Evolutionary conservation across 2,888 invertebrate genomes (phyloP).

Genomic region (Chrysolina oricalcia): DNA sequence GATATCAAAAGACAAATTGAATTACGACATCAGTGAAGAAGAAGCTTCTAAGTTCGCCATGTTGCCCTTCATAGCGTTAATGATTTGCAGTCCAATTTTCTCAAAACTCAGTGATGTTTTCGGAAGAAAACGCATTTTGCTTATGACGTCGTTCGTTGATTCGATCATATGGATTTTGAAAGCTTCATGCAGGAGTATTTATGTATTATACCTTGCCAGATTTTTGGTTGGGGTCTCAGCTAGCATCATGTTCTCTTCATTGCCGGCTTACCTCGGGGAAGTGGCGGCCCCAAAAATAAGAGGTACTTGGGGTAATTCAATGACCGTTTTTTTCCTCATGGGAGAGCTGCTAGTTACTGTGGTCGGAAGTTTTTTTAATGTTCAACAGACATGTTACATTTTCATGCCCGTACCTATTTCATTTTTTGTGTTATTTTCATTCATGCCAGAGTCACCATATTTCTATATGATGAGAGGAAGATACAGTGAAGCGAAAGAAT

Average conservation of each 20-base stretch:
- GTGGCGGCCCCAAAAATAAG: too few species aligned
- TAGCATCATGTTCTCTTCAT: too few species aligned
- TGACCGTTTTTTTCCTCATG: too few species aligned
- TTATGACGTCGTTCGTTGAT: too few species aligned
- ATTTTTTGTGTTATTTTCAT: too few species aligned
- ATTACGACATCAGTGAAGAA: too few species aligned
- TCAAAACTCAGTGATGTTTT: conserved; percentile 59
- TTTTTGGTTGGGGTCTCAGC: conserved; percentile 57
- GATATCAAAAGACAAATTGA: conserved; percentile 57
- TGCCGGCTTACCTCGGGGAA: too few species aligned
- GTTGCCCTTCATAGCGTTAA: conserved; percentile 61
- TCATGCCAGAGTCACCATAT: too few species aligned
- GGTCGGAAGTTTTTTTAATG: conserved; percentile 73
- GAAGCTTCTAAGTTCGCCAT: conserved; percentile 62
- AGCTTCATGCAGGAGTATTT: conserved; percentile 56
- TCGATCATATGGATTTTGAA: conserved; percentile 45
- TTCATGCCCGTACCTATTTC: too few species aligned
- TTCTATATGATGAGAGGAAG: too few species aligned
- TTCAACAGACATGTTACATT: conserved; percentile 53
- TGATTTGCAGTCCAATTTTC: conserved; percentile 57
- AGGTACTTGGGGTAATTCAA: too few species aligned
- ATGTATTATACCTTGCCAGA: conserved; percentile 62
- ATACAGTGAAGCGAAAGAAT: conserved; percentile 28
- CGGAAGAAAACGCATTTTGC: conserved; percentile 46
- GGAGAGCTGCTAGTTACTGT: conserved; percentile 65